phyloP scores from a whole-genome alignment of 2,888 invertebrate species.

The Diplolepis rosae region DNA sequence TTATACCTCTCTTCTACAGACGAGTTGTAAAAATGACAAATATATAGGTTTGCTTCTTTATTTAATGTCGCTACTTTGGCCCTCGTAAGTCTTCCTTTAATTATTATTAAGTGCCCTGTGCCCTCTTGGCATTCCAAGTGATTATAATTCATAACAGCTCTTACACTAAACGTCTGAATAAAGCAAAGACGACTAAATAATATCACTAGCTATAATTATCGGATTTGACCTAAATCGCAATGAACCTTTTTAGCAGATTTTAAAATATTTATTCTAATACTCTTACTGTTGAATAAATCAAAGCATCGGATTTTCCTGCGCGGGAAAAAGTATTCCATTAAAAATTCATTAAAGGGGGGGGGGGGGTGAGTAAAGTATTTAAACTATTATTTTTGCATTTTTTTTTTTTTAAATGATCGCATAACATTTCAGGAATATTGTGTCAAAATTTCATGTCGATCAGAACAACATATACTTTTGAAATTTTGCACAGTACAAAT shows the following conservation, averaged over 20 bases:
- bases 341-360: too few species aligned
- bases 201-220: background rate
- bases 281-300: too few species aligned
- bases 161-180: slow-evolving; percentile 41
- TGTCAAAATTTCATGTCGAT: too few species aligned
- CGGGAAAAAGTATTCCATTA: too few species aligned
- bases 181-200: slow-evolving; percentile 38
- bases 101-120: slow-evolving; percentile 56
- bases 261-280: too few species aligned
- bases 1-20: background rate
- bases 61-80: slow-evolving; percentile 42
- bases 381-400: too few species aligned
- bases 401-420: too few species aligned
- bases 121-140: slow-evolving; percentile 36
- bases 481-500: too few species aligned
- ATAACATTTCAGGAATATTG: too few species aligned
- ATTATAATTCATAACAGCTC: slow-evolving; percentile 56
- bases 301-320: too few species aligned
- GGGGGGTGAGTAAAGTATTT: too few species aligned
- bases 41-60: slow-evolving; percentile 34
- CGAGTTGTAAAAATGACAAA: background rate
- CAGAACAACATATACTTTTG: too few species aligned
- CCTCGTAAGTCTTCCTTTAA: slow-evolving; percentile 52
- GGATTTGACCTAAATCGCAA: background rate
- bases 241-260: background rate